Evolutionary conservation across 2,797 vertebrate species (phyloP).

Genomic region (Catostomus latipinnis): DNA sequence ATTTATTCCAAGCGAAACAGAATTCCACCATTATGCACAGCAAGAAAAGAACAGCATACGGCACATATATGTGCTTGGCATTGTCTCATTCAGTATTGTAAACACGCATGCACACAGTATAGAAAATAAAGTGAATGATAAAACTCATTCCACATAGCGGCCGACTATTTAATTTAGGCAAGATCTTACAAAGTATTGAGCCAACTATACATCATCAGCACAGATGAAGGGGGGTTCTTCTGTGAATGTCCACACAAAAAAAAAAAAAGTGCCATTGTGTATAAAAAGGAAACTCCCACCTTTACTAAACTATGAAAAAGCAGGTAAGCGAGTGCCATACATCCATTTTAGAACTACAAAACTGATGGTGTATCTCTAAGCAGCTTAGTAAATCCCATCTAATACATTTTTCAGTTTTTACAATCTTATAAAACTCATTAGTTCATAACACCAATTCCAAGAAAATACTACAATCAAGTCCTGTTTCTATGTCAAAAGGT

Average conservation of each 20-base stretch:
- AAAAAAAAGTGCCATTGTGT: neutral
- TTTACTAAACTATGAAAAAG: neutral
- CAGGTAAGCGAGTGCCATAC: neutral
- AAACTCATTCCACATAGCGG: constrained; percentile 71
- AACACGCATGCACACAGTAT: constrained; percentile 25
- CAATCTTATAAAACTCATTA: neutral
- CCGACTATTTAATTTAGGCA: constrained; percentile 46
- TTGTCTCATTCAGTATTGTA: constrained; percentile 27
- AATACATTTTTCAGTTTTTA: neutral
- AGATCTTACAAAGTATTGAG: constrained; percentile 19
- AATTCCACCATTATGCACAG: constrained; percentile 18
- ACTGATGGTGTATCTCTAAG: neutral
- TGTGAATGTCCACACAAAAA: neutral
- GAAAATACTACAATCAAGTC: neutral
- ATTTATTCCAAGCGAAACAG: constrained; percentile 20
- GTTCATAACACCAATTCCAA: neutral
- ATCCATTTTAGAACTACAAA: neutral
- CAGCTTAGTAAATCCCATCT: neutral
- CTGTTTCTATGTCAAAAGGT: neutral
- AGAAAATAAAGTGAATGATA: constrained; percentile 69
- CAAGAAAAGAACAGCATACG: constrained; percentile 4
- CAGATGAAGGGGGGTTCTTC: constrained; percentile 23
- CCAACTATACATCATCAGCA: neutral
- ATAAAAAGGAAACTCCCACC: constrained; percentile 2
- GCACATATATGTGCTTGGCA: constrained; percentile 28